Conservation (phyloP, 2,113 vertebrate genomes). For the Peromyscus polionotus region DNA sequence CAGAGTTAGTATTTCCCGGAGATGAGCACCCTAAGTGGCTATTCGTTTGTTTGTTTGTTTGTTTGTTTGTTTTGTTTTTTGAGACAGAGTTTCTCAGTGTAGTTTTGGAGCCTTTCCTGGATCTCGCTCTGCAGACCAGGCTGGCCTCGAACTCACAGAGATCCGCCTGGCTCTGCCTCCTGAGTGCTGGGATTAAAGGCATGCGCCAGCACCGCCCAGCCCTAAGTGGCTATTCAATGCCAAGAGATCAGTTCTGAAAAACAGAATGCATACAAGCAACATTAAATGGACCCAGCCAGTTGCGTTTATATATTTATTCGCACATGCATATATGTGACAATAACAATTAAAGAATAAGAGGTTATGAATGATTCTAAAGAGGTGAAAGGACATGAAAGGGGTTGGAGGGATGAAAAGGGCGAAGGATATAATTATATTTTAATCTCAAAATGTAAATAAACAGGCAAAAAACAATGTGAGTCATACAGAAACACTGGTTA, state of each 20-base stretch:
- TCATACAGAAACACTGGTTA: background rate
- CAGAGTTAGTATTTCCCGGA: background rate
- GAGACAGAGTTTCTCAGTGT: too few species aligned
- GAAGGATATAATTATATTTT: background rate
- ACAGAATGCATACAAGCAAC: background rate
- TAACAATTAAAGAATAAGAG: background rate
- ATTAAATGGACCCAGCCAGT: background rate
- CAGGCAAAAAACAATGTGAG: background rate
- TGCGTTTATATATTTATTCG: background rate
- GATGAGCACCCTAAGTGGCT: background rate
- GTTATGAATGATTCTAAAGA: background rate
- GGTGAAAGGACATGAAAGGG: background rate
- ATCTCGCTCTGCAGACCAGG: too few species aligned
- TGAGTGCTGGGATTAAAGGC: too few species aligned
- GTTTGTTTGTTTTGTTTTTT: too few species aligned
- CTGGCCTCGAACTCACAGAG: too few species aligned
- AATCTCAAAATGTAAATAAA: background rate
- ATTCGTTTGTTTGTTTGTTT: background rate
- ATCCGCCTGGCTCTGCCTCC: too few species aligned
- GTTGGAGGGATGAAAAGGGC: background rate
- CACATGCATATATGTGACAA: too few species aligned
- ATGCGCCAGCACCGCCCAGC: background rate
- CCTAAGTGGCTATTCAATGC: background rate
- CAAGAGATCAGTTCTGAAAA: background rate
- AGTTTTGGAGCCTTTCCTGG: too few species aligned